phyloP scores from a whole-genome alignment of 2,797 vertebrate genomes.

The Choloepus didactylus region DNA sequence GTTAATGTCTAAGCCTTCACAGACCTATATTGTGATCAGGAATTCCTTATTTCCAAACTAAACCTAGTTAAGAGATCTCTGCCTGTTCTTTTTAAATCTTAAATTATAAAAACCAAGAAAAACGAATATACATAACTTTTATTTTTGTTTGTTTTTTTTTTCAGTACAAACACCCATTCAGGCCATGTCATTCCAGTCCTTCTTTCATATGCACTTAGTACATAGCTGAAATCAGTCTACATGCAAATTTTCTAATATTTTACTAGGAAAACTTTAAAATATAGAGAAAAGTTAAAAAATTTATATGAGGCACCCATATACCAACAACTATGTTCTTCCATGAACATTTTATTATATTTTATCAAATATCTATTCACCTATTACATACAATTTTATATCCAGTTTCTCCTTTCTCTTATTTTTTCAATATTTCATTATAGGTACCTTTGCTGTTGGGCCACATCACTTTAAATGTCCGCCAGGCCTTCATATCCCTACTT shows the following conservation, averaged over 20 bases:
- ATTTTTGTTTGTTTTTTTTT: not conserved
- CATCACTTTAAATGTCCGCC: not conserved
- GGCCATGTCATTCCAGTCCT: not conserved
- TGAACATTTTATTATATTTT: slow-evolving; percentile 2
- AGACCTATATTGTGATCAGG: not conserved
- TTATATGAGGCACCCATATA: not conserved
- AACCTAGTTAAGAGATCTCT: not conserved
- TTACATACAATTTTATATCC: not conserved
- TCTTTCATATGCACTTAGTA: not conserved
- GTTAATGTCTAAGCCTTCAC: not conserved
- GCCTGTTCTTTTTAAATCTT: slow-evolving; percentile 7
- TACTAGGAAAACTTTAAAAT: not conserved
- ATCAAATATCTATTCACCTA: not conserved
- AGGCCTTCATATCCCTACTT: not conserved
- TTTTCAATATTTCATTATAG: not conserved
- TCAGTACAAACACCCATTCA: not conserved
- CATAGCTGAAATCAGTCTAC: not conserved
- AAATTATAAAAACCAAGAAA: slow-evolving; percentile 5
- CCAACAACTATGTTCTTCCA: not conserved
- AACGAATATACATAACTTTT: not conserved
- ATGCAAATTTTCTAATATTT: not conserved
- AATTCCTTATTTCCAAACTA: not conserved
- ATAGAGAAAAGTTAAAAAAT: not conserved
- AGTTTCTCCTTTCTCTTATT: not conserved
- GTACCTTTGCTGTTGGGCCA: not conserved